Percentiles rank a stretch among this genome's conserved stretches.
These are phyloP conservation scores for Montifringilla adamsi DNA, from an alignment of 2,113 vertebrate genomes.

Conservation along the genomic window DNA sequence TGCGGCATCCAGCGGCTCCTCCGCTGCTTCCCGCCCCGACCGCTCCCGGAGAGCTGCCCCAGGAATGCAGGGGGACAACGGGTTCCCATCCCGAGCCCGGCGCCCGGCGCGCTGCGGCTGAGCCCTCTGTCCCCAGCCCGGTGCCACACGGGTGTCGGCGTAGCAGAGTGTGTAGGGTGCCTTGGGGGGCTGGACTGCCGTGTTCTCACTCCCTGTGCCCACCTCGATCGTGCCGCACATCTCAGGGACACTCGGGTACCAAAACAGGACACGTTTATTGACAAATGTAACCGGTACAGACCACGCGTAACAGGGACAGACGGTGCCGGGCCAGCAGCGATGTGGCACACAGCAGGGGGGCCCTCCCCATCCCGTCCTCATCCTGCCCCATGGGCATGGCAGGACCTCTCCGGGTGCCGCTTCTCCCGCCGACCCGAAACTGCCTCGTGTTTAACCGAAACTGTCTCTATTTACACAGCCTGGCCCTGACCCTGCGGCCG, in stretches of 20 bases:
- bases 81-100: too few relatives aligned
- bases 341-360: not conserved
- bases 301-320: slow-evolving; percentile 27
- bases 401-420: not conserved
- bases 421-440: slow-evolving; percentile 18
- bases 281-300: slow-evolving; percentile 51
- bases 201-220: too few relatives aligned
- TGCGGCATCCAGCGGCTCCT: not conserved
- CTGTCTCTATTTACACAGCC: slow-evolving; percentile 37
- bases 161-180: too few relatives aligned
- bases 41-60: not conserved
- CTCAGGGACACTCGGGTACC: not conserved
- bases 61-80: not conserved
- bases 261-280: slow-evolving; percentile 56
- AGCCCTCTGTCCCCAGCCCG: not conserved
- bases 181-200: not conserved
- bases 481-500: not conserved
- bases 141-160: not conserved
- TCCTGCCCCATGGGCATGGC: not conserved
- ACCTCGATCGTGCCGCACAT: not conserved
- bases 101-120: too few relatives aligned
- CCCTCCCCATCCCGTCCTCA: not conserved
- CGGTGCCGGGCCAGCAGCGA: not conserved
- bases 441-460: slow-evolving; percentile 39
- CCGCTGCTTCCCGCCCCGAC: not conserved